Evolutionary conservation across 2,888 invertebrate genomes (phyloP).

Genomic region (Ophraella communa): DNA sequence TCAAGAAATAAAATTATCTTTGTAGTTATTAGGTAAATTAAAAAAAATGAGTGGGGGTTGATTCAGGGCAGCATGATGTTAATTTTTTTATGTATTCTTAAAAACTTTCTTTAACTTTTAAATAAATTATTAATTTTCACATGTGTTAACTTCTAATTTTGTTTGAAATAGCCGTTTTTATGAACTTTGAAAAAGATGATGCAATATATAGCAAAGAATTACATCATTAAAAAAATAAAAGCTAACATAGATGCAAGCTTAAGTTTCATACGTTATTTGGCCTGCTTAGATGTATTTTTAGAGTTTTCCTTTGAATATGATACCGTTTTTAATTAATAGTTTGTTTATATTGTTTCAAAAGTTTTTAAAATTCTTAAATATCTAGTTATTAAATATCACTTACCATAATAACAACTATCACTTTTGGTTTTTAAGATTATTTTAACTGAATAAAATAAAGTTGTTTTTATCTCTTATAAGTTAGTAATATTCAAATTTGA

Average conservation of each 20-base stretch:
- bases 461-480: not conserved
- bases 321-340: too few relatives aligned
- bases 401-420: not conserved
- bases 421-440: not conserved
- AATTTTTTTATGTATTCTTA: too few relatives aligned
- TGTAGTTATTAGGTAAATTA: not conserved
- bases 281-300: not conserved
- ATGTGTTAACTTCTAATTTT: not conserved
- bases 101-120: too few relatives aligned
- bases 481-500: not conserved
- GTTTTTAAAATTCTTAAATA: not conserved
- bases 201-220: conserved; percentile 22
- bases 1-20: too few relatives aligned
- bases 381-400: not conserved
- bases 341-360: not conserved
- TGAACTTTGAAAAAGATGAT: conserved; percentile 23
- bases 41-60: not conserved
- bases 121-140: too few relatives aligned
- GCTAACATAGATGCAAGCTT: too few relatives aligned
- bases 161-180: not conserved
- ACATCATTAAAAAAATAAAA: conserved; percentile 22
- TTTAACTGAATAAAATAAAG: not conserved
- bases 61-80: not conserved
- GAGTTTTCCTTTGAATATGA: too few relatives aligned
- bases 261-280: not conserved